Conservation (phyloP, 2,888 invertebrate genomes). For the Belgica antarctica region DNA sequence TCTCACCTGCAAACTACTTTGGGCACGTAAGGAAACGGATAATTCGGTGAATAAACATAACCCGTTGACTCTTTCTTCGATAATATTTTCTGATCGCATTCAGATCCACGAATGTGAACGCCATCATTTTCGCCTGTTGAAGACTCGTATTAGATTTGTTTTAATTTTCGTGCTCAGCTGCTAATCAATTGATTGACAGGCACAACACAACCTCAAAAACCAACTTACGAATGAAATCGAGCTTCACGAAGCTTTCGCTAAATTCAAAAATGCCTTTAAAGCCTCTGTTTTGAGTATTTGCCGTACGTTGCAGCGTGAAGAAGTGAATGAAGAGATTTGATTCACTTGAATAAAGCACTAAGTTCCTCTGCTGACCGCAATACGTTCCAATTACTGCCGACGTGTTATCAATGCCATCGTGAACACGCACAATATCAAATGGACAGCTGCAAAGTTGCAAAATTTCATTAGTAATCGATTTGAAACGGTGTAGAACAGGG, state of each 20-base stretch:
- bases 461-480: too few species aligned
- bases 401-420: constrained; percentile 87
- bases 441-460: constrained; percentile 83
- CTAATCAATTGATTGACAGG: background rate
- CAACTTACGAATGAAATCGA: constrained; percentile 70
- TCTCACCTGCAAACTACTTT: constrained; percentile 88
- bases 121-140: constrained; percentile 80
- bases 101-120: constrained; percentile 93
- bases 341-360: constrained; percentile 92
- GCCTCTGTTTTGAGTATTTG: constrained; percentile 94
- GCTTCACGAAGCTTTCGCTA: constrained; percentile 96
- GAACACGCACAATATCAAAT: constrained; percentile 95
- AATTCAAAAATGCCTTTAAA: constrained; percentile 99
- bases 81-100: constrained; percentile 97
- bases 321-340: constrained; percentile 88
- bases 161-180: background rate
- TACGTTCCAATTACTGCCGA: constrained; percentile 93
- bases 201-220: background rate
- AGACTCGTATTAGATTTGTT: background rate
- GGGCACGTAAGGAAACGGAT: constrained; percentile 90
- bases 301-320: constrained; percentile 84
- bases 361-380: constrained; percentile 94
- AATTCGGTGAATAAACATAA: constrained; percentile 92
- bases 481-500: too few species aligned
- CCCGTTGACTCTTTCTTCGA: constrained; percentile 91